Percentiles rank a stretch among this genome's conserved stretches.
Conservation (phyloP, 2,888 invertebrate species). For the Trichogramma dendrolimi region DNA sequence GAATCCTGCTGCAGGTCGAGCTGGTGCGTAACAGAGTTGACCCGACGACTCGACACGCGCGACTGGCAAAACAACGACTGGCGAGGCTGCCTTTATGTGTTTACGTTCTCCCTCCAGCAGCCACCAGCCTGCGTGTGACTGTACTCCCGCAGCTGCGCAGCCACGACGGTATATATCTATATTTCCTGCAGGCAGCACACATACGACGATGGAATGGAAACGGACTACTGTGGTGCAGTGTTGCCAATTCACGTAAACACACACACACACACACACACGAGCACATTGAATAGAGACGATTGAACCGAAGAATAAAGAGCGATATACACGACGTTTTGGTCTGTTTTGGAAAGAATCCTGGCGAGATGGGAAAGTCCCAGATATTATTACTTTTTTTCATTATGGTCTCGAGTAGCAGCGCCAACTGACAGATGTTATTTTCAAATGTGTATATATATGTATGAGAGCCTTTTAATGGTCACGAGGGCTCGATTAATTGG, state of each 20-base stretch:
- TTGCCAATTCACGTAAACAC: background rate
- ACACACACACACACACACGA: background rate
- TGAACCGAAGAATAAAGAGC: background rate
- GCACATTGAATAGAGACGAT: background rate
- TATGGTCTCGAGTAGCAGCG: too few relatives aligned
- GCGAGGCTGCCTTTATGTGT: constrained; percentile 21
- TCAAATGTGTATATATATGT: too few relatives aligned
- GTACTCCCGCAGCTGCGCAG: background rate
- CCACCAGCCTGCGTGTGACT: background rate
- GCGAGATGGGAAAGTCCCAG: too few relatives aligned
- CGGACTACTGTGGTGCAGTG: background rate
- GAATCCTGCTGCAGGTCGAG: too few relatives aligned
- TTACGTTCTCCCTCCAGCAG: constrained; percentile 14
- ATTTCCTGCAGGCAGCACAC: background rate
- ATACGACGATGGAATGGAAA: too few relatives aligned
- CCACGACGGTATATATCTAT: background rate
- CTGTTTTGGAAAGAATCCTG: too few relatives aligned
- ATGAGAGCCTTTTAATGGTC: too few relatives aligned
- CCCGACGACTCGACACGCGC: background rate
- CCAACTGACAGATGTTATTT: too few relatives aligned
- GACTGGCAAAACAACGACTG: constrained; percentile 5
- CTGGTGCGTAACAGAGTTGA: too few relatives aligned
- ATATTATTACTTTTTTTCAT: too few relatives aligned
- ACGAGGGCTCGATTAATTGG: too few relatives aligned
- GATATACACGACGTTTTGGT: too few relatives aligned